These are phyloP conservation scores for Platynereis dumerilii DNA, from an alignment of 2,888 invertebrate genomes.

Conservation along the genomic window DNA sequence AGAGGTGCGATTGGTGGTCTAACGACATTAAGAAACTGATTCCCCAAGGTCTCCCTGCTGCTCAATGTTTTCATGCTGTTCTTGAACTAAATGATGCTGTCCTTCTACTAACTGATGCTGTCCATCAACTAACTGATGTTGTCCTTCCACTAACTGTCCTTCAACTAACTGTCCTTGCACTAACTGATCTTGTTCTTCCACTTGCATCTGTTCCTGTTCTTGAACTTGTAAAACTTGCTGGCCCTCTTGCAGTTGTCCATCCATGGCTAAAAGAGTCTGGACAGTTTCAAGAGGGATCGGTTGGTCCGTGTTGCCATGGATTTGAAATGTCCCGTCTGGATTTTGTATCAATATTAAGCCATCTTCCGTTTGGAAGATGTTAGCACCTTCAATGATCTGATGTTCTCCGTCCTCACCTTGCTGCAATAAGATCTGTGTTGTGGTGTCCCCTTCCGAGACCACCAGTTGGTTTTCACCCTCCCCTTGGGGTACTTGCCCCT, in stretches of 20 bases:
- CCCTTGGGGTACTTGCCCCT: neutral
- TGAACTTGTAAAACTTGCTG: neutral
- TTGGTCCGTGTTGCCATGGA: slow-evolving; percentile 53
- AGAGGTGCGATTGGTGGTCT: no score
- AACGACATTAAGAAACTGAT: no score
- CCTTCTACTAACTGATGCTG: no score
- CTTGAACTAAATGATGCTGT: no score
- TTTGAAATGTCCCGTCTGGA: slow-evolving; percentile 56
- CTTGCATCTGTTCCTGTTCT: slow-evolving; percentile 4
- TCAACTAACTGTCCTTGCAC: neutral
- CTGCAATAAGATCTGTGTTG: slow-evolving; percentile 16
- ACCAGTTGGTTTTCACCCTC: slow-evolving; percentile 17
- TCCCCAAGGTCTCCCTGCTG: no score
- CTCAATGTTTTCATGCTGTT: no score
- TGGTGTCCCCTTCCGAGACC: slow-evolving; percentile 7
- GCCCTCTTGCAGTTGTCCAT: slow-evolving; percentile 19
- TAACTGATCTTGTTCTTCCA: neutral
- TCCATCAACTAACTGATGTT: no score
- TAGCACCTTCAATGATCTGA: slow-evolving; percentile 10
- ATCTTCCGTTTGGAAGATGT: slow-evolving; percentile 54
- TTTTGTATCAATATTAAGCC: slow-evolving; percentile 56
- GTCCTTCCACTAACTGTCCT: neutral
- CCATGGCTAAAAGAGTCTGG: slow-evolving; percentile 58
- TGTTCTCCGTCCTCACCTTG: slow-evolving; percentile 16
- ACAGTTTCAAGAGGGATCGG: slow-evolving; percentile 58